phyloP scores from a whole-genome alignment of 2,113 vertebrate species.

The Myiagra hebetior region DNA sequence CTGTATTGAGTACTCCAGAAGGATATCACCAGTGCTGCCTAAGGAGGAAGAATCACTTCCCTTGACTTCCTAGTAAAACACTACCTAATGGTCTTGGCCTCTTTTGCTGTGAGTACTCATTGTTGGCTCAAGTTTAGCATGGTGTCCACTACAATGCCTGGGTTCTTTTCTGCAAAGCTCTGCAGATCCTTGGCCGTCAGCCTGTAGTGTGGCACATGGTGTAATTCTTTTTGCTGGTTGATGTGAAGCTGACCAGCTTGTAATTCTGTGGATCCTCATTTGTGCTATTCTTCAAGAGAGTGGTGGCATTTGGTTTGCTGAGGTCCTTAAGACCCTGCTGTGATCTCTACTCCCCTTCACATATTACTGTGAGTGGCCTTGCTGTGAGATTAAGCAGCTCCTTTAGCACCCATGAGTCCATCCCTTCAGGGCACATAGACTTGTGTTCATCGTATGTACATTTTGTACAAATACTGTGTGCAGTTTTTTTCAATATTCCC shows the following conservation, averaged over 20 bases:
- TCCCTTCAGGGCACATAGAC: background rate
- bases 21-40: background rate
- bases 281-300: background rate
- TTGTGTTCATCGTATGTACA: background rate
- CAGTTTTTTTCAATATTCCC: background rate
- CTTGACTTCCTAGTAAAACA: background rate
- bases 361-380: background rate
- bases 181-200: background rate
- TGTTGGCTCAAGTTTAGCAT: background rate
- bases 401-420: background rate
- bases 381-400: background rate
- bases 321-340: background rate
- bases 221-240: background rate
- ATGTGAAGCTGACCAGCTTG: background rate
- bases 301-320: background rate
- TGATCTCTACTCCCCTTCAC: background rate
- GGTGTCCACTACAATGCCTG: background rate
- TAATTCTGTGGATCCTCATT: background rate
- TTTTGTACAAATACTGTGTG: background rate
- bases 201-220: background rate
- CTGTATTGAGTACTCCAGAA: background rate
- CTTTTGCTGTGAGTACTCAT: background rate
- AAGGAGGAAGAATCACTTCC: background rate
- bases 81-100: background rate
- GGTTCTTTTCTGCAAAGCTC: background rate